A percentile compares a stretch with the other conserved stretches of the same genome.
Conservation (phyloP, 2,797 vertebrate genomes). For the Lepus townsendii region DNA sequence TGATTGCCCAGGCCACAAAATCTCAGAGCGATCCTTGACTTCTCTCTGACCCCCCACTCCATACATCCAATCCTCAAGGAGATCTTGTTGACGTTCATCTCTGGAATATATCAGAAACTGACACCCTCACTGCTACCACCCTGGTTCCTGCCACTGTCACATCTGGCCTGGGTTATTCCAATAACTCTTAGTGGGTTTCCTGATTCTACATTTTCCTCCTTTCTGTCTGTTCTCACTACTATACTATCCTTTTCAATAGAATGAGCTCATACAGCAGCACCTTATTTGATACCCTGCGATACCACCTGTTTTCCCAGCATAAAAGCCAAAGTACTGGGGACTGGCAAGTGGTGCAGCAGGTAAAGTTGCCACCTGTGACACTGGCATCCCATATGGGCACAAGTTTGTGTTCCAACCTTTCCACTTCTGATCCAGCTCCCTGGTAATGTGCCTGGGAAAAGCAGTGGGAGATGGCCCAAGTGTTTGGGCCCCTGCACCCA, state of each 20-base stretch:
- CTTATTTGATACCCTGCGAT: background rate
- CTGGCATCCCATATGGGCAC: no score
- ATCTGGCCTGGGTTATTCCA: background rate
- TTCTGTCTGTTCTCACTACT: background rate
- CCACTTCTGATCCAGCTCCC: no score
- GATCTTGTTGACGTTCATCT: background rate
- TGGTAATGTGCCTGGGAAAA: no score
- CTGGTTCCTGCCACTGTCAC: no score
- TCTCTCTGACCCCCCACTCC: background rate
- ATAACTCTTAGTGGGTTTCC: background rate
- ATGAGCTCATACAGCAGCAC: background rate
- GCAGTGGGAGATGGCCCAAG: no score
- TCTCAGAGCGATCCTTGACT: background rate
- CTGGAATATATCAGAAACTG: background rate
- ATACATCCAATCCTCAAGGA: background rate
- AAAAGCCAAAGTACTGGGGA: background rate
- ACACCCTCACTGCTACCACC: background rate
- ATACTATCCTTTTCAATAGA: background rate
- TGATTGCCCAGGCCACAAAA: background rate
- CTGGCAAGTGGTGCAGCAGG: no score
- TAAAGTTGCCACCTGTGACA: no score
- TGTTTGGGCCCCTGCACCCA: no score
- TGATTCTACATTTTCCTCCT: background rate
- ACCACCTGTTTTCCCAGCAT: background rate
- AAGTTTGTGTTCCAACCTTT: no score